These are phyloP conservation scores for Platichthys flesus DNA, from an alignment of 2,113 vertebrate species.

Conservation along the genomic window DNA sequence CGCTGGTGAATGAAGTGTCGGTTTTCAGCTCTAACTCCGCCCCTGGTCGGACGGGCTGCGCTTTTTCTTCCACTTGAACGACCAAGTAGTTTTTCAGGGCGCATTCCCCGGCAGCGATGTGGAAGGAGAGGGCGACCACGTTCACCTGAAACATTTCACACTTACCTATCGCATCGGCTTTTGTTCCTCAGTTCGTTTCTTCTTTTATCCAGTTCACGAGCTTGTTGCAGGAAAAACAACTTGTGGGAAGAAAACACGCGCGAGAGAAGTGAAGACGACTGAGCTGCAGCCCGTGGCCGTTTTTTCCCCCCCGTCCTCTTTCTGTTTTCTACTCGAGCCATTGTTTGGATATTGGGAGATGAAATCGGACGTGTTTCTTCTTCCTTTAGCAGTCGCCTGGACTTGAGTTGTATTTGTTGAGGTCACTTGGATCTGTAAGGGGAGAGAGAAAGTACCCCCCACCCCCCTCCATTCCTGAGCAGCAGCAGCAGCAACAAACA, in stretches of 20 bases:
- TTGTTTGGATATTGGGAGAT: constrained; percentile 74
- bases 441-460: constrained; percentile 30
- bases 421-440: constrained; percentile 20
- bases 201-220: background rate
- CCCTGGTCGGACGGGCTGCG: constrained; percentile 75
- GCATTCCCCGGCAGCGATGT: constrained; percentile 83
- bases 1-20: constrained; percentile 80
- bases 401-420: constrained; percentile 43
- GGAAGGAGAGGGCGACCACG: constrained; percentile 71
- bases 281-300: constrained; percentile 30
- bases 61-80: constrained; percentile 79
- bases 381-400: constrained; percentile 44
- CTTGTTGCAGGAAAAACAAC: background rate
- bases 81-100: constrained; percentile 76
- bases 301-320: background rate
- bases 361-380: constrained; percentile 59
- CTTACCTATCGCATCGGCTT: constrained; percentile 6
- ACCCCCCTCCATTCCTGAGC: constrained; percentile 40
- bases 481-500: constrained; percentile 38
- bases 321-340: constrained; percentile 16
- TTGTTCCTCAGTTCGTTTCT: background rate
- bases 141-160: constrained; percentile 45
- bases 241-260: constrained; percentile 27
- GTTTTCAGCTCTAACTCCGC: constrained; percentile 83
- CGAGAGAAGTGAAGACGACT: constrained; percentile 42